Evolutionary conservation across 2,113 vertebrate genomes (phyloP), one percentile per base, ranked within the genome.

Genomic region (Paedocypris sp.): DNA sequence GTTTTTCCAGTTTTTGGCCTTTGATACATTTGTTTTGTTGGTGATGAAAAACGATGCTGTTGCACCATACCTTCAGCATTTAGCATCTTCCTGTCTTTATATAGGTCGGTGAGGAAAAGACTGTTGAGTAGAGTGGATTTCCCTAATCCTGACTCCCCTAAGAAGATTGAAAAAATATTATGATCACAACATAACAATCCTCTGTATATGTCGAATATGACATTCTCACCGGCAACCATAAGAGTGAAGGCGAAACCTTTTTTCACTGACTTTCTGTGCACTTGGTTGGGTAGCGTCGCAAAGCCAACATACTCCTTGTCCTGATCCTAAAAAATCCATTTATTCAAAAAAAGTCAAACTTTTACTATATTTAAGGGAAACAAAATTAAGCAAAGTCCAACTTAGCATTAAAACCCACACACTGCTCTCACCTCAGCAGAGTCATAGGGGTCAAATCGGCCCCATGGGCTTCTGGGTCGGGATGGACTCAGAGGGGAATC

Each of bases 211-310:
- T 59, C 8, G 46, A 4, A 25, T 36, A 4, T 12, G 3, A 26
- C 22, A 7, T 39, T 2, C 74, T 76, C 80, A 96, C 94, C 94
- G 84, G 89, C 91, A 52, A 97, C 94, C 90, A 98, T 91, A n/a
- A 97, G 85, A 0, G 94, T 96, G 61, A 98, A 97, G 32, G 92
- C 89, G 1, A 98, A 98, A 38, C 92, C 94, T 73, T 93, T 98
- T 82, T 97, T 98, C 80, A 96, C 89, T 0, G 91, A 91, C 70
- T 97, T 98, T 31, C 92, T 85, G 42, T 97, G 91, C 53, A 98
- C 90, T 78, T 97, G 94, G 73, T 88, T 95, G 62, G 94, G 93
- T 38, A 91, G 82, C 0, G 85, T 87, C 5, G 86, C 85, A 2
- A 89, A 89, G 10, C 87, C 87, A 25, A 89, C 84, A 0, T 87